phyloP scores from a whole-genome alignment of 2,888 invertebrate genomes.

The Drosophila cognata region DNA sequence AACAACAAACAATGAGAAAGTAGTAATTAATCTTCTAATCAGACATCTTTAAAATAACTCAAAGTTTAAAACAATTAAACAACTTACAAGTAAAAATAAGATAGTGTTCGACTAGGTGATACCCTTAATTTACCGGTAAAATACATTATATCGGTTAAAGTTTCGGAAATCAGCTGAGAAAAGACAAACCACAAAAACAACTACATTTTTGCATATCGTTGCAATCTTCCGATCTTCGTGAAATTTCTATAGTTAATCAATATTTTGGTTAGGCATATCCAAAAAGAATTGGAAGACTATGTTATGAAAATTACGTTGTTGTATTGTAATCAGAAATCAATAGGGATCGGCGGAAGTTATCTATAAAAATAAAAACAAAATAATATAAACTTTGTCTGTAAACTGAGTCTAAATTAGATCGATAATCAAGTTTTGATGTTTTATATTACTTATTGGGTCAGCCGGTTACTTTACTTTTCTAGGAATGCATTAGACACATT shows the following conservation, averaged over 20 bases:
- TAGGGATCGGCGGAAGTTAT: neutral
- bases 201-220: neutral
- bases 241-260: neutral
- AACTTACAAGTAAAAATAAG: neutral
- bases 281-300: neutral
- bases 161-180: neutral
- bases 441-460: neutral
- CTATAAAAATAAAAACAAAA: neutral
- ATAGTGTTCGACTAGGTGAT: neutral
- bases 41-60: neutral
- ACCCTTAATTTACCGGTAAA: neutral
- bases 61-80: neutral
- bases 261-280: neutral
- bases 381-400: too few species aligned
- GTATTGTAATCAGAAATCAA: neutral
- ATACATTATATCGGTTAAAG: neutral
- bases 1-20: neutral
- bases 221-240: neutral
- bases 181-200: neutral
- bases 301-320: rapidly evolving
- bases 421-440: neutral
- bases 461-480: neutral
- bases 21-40: neutral
- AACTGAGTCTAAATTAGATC: too few species aligned
- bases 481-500: neutral